Evolutionary conservation across 1,140 invertebrate genomes (phyloP).

Genomic region (Ceratoteleas bidentatus): DNA sequence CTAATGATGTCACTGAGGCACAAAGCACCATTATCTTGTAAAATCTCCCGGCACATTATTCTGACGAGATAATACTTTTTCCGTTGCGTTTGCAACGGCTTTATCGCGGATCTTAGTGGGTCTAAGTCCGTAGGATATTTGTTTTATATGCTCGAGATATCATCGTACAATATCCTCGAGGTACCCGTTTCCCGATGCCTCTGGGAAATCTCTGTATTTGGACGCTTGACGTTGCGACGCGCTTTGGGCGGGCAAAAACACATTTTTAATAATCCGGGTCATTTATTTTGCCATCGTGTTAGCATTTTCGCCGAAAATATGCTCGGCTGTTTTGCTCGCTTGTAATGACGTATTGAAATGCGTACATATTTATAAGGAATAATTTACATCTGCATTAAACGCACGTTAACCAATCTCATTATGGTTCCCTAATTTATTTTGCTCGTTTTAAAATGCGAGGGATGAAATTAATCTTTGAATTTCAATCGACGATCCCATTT

Average conservation of each 20-base stretch:
- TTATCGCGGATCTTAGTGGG: conserved; percentile 38
- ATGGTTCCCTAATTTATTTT: too few relatives aligned
- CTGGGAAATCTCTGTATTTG: conserved; percentile 36
- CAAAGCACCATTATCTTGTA: conserved; percentile 30
- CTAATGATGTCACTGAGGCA: conserved; percentile 16
- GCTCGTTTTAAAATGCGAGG: too few relatives aligned
- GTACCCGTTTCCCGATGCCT: conserved; percentile 27
- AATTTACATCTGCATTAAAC: too few relatives aligned
- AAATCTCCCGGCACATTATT: conserved; percentile 33
- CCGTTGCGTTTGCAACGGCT: conserved; percentile 23
- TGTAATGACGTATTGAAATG: too few relatives aligned
- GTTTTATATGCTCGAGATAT: conserved; percentile 45
- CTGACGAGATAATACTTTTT: conserved; percentile 41
- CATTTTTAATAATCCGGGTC: neutral
- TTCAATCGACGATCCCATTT: too few relatives aligned
- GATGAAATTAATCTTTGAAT: too few relatives aligned
- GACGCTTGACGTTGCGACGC: conserved; percentile 14
- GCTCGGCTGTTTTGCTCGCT: too few relatives aligned
- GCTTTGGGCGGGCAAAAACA: too few relatives aligned
- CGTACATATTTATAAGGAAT: too few relatives aligned
- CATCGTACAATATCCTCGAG: conserved; percentile 38
- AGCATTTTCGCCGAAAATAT: too few relatives aligned
- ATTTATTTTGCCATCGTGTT: too few relatives aligned
- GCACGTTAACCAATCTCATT: too few relatives aligned
- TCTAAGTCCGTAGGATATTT: conserved; percentile 36